phyloP scores from a whole-genome alignment of 1,140 invertebrate genomes.

The Campodea augens region DNA sequence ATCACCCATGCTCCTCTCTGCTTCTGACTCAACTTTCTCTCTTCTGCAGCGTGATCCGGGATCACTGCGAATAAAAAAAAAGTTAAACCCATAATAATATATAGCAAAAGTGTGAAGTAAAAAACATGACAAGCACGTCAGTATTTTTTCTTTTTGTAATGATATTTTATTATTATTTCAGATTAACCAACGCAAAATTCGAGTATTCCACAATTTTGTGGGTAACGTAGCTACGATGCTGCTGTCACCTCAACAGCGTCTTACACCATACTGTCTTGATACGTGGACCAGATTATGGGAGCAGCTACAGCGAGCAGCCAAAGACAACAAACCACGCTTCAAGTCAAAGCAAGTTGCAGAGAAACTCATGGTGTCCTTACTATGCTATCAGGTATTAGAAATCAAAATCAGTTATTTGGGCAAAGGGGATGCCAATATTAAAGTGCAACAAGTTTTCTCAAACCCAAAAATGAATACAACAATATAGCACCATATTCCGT shows the following conservation, averaged over 20 bases:
- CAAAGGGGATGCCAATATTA: not conserved
- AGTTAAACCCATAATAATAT: no score
- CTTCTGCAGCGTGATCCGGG: no score
- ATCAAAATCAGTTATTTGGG: not conserved
- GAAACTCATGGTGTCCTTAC: slow-evolving; percentile 50
- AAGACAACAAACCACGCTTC: slow-evolving; percentile 27
- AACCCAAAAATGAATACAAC: no score
- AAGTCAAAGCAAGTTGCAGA: slow-evolving; percentile 45
- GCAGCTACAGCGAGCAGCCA: slow-evolving; percentile 24
- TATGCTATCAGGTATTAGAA: slow-evolving; percentile 45
- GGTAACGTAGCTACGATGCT: slow-evolving; percentile 65
- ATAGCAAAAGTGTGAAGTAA: no score
- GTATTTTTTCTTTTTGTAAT: no score
- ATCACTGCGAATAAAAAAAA: no score
- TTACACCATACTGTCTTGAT: slow-evolving; percentile 55
- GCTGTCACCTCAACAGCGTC: slow-evolving; percentile 53
- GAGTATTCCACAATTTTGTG: slow-evolving; percentile 22
- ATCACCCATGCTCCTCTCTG: no score
- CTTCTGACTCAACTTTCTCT: no score
- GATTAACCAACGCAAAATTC: not conserved
- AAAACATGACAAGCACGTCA: no score
- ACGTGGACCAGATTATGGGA: slow-evolving; percentile 66
- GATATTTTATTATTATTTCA: no score
- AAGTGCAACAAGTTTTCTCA: not conserved
- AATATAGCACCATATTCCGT: no score